Percentiles rank a stretch among this genome's conserved stretches.
phyloP scores from a whole-genome alignment of 2,797 vertebrate genomes.

The Molothrus ater region DNA sequence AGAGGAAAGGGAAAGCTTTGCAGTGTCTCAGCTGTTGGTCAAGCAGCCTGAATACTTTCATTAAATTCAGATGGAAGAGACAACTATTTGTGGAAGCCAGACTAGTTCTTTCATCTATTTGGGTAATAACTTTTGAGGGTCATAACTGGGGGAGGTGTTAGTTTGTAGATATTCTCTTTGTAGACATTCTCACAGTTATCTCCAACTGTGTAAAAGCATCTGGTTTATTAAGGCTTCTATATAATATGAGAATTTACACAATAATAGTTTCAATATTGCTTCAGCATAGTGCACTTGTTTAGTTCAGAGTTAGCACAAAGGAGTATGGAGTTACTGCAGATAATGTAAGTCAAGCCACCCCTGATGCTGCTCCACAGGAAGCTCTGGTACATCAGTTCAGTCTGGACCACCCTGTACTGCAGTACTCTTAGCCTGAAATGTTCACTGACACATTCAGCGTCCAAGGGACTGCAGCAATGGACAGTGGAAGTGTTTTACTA shows the following conservation, averaged over 20 bases:
- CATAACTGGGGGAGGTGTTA: neutral
- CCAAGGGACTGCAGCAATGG: neutral
- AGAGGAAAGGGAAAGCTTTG: neutral
- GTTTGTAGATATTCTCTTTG: neutral
- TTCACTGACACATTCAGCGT: neutral
- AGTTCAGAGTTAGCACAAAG: neutral
- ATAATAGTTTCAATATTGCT: neutral
- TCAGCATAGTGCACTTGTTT: neutral
- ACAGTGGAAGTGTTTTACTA: neutral
- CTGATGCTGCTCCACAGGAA: accelerated
- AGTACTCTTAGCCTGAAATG: neutral
- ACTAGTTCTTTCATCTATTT: neutral
- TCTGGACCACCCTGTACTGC: neutral
- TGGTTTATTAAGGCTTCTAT: neutral
- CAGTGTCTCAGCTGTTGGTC: neutral
- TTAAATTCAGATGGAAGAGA: neutral
- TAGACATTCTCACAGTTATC: neutral
- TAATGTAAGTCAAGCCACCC: neutral
- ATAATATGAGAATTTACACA: neutral
- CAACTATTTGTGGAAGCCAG: neutral
- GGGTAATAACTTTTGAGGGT: neutral
- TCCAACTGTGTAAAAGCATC: neutral
- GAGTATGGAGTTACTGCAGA: neutral
- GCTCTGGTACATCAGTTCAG: neutral
- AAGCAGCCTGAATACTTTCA: neutral